Conservation (phyloP, 2,888 invertebrate species). For the Conchocele bisecta region DNA sequence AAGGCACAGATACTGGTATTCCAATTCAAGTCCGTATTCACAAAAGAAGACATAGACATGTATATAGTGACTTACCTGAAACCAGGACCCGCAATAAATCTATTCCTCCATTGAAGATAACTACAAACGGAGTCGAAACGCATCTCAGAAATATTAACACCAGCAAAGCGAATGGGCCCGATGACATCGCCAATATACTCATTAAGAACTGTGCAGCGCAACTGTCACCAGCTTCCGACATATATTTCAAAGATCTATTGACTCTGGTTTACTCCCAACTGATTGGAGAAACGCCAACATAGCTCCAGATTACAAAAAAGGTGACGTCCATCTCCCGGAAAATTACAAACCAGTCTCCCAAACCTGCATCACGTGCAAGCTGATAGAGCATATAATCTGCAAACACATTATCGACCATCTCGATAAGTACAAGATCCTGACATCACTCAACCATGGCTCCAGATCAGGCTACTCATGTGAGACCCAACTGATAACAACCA, state of each 20-base stretch:
- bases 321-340: too few relatives aligned
- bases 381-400: too few relatives aligned
- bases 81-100: background rate
- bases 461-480: too few relatives aligned
- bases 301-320: too few relatives aligned
- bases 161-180: background rate
- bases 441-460: too few relatives aligned
- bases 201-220: background rate
- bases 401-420: too few relatives aligned
- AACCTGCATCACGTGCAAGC: too few relatives aligned
- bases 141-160: background rate
- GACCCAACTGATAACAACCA: too few relatives aligned
- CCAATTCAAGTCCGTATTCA: conserved; percentile 51
- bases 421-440: too few relatives aligned
- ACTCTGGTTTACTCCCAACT: too few relatives aligned
- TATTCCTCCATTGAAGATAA: background rate
- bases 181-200: background rate
- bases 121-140: background rate
- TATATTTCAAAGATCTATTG: background rate
- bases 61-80: background rate
- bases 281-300: too few relatives aligned
- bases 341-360: too few relatives aligned
- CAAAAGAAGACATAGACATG: background rate
- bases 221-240: background rate
- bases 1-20: conserved; percentile 38